Base-by-base conservation (phyloP, 1,140 invertebrate species). In the Drosophila sp. region DNA sequence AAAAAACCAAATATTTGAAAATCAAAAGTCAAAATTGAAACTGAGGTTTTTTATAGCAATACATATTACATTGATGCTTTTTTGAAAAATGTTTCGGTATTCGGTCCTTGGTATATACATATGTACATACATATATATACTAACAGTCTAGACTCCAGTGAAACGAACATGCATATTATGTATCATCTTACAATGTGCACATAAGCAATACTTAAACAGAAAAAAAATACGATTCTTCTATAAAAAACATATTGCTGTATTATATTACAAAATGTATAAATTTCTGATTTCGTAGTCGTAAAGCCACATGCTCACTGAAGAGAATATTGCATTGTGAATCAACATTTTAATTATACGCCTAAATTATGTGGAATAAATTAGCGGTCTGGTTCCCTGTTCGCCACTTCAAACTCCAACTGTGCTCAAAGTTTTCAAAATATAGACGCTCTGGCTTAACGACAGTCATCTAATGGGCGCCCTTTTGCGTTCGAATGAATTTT, bases 281-380 rank as follows among this genome's bases (percentile, higher is more conserved):
- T 83, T 84, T 87, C 78, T 89, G 80, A 72, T 87, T 80, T 76
- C 69, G 67, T 70, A 79, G 69, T 65, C 83, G 76, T 84, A 89
- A 67, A 76, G 58, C 71, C 35, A 47, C 44, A 65, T 41, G 68
- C 76, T 71, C 69, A 65, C 61, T 71, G 41, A 70, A 56, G 29
- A 66, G 62, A 60, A 40, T 23, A 70, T n/a, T 57, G 60, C 38
- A 38, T 58, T 65, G 72, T 72, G 79, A 81, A 69, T 80, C 72
- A 87, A 73, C 79, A 86, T 79, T 86, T 86, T 86, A 87, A 86
- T 86, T 86, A 86, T 86, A 86, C 76, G 62, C 62, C 71, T 76
- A 87, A 87, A 83, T 86, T 86, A 87, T 86, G 83, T 87, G 79
- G 72, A 86, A 87, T 87, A 86, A 86, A 87, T 86, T 86, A 86